Conservation (phyloP, 2,797 vertebrate genomes). For the Sebastes goodei region DNA sequence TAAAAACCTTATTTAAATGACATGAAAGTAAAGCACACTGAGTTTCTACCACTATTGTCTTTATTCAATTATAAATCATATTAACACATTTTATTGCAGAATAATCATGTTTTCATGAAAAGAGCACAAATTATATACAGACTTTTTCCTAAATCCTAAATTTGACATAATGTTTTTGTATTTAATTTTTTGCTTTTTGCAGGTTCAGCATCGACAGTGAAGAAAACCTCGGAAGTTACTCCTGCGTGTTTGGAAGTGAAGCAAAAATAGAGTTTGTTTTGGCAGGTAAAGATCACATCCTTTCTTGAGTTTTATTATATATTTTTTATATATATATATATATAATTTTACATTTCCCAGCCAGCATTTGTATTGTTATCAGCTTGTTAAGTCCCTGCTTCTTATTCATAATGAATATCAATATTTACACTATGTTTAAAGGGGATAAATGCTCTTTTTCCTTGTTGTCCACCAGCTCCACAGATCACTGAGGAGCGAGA, state of each 20-base stretch:
- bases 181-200: neutral
- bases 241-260: constrained; percentile 71
- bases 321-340: neutral
- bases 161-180: neutral
- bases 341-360: neutral
- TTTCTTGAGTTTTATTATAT: neutral
- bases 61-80: neutral
- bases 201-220: constrained; percentile 70
- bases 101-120: neutral
- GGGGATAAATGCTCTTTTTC: neutral
- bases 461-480: constrained; percentile 79
- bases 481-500: constrained; percentile 75
- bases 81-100: neutral
- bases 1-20: neutral
- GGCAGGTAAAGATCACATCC: constrained; percentile 60
- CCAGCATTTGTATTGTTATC: neutral
- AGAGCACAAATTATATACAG: too few species aligned
- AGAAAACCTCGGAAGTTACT: constrained; percentile 74
- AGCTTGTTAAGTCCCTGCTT: neutral
- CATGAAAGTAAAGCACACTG: neutral
- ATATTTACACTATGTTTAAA: neutral
- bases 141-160: neutral
- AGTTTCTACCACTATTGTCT: neutral
- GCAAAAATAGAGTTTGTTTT: constrained; percentile 70
- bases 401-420: neutral